Evolutionary conservation across 2,113 vertebrate genomes (phyloP), one percentile per base, ranked within the genome.

Genomic region (Corythoichthys haematopterus): DNA sequence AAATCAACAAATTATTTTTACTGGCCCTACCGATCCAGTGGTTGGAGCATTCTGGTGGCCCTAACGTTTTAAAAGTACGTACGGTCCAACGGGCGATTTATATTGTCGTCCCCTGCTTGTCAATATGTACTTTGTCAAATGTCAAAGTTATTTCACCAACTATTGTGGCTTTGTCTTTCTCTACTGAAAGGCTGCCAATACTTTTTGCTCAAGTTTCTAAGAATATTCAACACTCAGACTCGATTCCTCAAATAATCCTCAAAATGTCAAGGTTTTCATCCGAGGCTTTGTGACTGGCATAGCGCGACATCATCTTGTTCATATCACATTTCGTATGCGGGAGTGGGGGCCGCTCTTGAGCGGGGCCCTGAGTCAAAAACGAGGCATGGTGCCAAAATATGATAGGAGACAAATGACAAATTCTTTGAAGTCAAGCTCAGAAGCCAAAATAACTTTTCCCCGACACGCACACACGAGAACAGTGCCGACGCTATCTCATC

Each of bases 401-500:
- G 35, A 63, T 64, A 79, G 73, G 69, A 70, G 68, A 74, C 13
- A 46, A 10, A 51, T 59, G 67, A 65, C 48, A 76, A 52, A 68
- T 43, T 60, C 47, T 81, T 70, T 75, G 38, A 77, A 74, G 58
- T 62, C 66, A 75, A 36, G 38, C 16, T 48, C 20, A 51, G 73
- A 61, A 59, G 58, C n/a, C 64, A 57, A 35, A 72, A 20, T 59
- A 64, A 66, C 67, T 70, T 50, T 61, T 15, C 40, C n/a, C 5
- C 2, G 5, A 10, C 60, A 62, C 20, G 43, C 60, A 56, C 69
- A 77, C 66, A 57, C 52, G 36, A 45, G 53, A 28, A 28, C 55
- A 60, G 59, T 61, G 64, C 55, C 62, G 35, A 10, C 9, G 37
- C 74, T 76, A 82, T 82, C 83, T 71, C 58, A 57, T 16, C 46